Percentiles rank a stretch among this genome's conserved stretches.
These are phyloP conservation scores for Nipponia nippon DNA, from an alignment of 2,113 vertebrate genomes.

Conservation along the genomic window DNA sequence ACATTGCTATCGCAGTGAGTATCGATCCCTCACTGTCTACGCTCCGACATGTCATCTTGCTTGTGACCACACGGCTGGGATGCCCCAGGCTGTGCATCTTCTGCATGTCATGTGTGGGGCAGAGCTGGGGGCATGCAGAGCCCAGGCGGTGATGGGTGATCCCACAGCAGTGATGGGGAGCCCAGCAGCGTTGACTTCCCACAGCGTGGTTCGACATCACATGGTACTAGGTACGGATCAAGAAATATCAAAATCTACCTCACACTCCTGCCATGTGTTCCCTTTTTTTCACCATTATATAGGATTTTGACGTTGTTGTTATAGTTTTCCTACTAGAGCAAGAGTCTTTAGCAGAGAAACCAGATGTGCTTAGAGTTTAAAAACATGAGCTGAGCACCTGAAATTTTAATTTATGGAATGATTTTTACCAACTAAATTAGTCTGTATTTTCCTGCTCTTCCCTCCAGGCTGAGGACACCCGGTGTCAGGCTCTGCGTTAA, in stretches of 20 bases:
- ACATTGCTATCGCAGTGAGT: background rate
- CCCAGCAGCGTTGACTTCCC: accelerated
- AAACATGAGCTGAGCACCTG: background rate
- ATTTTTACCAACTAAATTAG: background rate
- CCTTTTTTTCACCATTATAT: background rate
- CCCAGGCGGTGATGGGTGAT: accelerated
- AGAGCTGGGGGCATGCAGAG: background rate
- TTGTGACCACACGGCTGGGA: background rate
- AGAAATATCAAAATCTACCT: background rate
- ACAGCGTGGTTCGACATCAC: accelerated
- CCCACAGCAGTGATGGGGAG: accelerated
- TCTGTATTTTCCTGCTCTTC: background rate
- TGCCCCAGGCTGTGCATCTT: background rate
- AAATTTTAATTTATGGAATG: background rate
- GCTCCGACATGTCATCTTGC: accelerated
- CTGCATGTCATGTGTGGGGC: accelerated
- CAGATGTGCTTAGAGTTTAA: background rate
- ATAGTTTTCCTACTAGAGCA: background rate
- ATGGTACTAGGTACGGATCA: accelerated
- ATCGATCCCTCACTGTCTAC: background rate
- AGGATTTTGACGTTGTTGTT: background rate
- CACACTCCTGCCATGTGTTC: accelerated
- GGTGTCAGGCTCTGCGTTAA: background rate
- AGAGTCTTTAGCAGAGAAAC: background rate
- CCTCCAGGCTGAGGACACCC: background rate